Evolutionary conservation across 92 coral and sea anemone genomes (phyloP).

Genomic region (Metridium senile): DNA sequence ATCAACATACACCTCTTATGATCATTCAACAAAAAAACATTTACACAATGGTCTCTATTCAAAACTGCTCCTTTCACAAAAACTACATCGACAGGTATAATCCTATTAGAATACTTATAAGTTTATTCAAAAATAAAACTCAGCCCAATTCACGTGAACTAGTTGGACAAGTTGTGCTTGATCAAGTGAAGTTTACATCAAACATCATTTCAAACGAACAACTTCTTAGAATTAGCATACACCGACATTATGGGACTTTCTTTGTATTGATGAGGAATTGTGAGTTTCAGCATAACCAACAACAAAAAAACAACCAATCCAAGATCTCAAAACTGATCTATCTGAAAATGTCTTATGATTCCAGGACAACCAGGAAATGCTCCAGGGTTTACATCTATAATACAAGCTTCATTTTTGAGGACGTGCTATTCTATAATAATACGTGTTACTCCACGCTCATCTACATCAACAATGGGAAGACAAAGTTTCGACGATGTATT

Average conservation of each 20-base stretch:
- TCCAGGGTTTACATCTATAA: not conserved
- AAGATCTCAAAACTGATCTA: not conserved
- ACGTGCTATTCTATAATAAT: constrained; percentile 16
- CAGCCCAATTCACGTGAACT: not conserved
- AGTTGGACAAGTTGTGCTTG: not conserved
- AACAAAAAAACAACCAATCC: not conserved
- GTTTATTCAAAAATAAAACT: not conserved
- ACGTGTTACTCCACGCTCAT: not conserved
- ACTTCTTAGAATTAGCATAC: not conserved
- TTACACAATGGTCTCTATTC: not conserved
- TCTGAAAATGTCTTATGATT: constrained; percentile 5
- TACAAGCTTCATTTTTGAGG: not conserved
- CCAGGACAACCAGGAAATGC: not conserved
- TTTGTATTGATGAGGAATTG: not conserved
- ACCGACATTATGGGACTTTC: not conserved
- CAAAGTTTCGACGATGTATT: not conserved
- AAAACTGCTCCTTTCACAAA: not conserved
- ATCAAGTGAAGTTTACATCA: constrained; percentile 4
- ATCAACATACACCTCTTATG: not conserved
- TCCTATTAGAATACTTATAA: too few relatives aligned
- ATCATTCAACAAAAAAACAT: not conserved
- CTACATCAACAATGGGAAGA: constrained; percentile 3
- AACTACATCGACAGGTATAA: not conserved
- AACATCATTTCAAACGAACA: not conserved
- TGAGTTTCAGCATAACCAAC: constrained; percentile 2